These are phyloP conservation scores for Labeo calbasu DNA, from an alignment of 2,797 vertebrate genomes.

Conservation along the genomic window DNA sequence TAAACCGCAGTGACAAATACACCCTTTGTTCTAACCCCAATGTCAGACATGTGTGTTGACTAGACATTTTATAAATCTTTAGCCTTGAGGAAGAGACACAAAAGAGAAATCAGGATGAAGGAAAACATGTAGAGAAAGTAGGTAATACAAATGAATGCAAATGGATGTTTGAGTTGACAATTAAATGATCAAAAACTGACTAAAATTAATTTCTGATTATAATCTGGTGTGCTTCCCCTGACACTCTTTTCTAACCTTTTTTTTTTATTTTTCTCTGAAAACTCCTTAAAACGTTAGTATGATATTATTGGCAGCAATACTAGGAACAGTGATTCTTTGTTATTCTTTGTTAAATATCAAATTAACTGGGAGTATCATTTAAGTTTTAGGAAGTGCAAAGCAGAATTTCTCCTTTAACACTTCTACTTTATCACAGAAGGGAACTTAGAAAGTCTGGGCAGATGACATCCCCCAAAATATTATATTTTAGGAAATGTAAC, in stretches of 20 bases:
- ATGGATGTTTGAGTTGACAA: too few species aligned
- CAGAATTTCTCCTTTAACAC: not conserved
- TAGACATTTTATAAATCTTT: not conserved
- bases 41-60: not conserved
- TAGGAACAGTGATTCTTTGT: not conserved
- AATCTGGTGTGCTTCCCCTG: not conserved
- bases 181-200: not conserved
- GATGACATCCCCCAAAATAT: not conserved
- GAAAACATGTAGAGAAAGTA: too few species aligned
- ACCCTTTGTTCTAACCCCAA: slow-evolving; percentile 21
- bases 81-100: not conserved
- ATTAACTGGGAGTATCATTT: not conserved
- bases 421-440: not conserved
- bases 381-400: not conserved
- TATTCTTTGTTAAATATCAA: not conserved
- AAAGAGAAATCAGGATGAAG: not conserved
- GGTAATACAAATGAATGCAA: too few species aligned
- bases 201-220: not conserved
- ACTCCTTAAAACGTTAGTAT: not conserved
- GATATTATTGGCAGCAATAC: not conserved
- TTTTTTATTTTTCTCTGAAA: not conserved
- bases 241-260: not conserved
- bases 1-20: slow-evolving; percentile 10
- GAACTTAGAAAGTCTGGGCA: not conserved
- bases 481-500: not conserved